Base-by-base conservation (phyloP, 2,888 invertebrate species). In the Perithous albicinctus region DNA sequence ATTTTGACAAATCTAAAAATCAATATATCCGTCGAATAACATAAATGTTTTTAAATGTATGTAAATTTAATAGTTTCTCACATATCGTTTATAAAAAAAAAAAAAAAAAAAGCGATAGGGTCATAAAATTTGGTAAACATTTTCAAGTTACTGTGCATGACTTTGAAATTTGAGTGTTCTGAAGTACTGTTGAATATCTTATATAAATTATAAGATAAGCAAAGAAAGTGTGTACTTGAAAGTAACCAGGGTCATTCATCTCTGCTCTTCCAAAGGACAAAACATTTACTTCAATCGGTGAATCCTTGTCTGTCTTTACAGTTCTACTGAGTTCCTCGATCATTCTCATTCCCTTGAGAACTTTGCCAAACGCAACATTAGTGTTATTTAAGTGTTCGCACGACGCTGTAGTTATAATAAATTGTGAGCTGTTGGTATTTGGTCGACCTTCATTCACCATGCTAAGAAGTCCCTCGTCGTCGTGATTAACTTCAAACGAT, bases 351-450 rank as follows among this genome's bases (percentile, higher is more conserved):
- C 98, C 98, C 85, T 96, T 96, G 15, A 95, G 87, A n/a, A 98
- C 96, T 84, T 94, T 94, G 0, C 98, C 98, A 89, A 97, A 97
- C 26, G 96, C 97, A 1, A 98, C 97, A 92, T 98, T 97, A 15
- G 94, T 95, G 4, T 95, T 96, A 91, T 98, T 96, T 59, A 98
- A 93, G 90, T 98, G 97, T 0, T 94, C 93, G 88, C 97, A 96
- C 1, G 95, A 94, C 0, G 95, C 95, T 0, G 96, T 95, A 0
- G 97, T 96, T 78, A 99, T 97, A 90, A 98, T 97, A 93, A 99
- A 99, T 93, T 99, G 99, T 0, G 99, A 99, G 85, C 97, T 97
- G 92, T 99, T 99, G 7, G 97, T 97, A 92, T 99, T 94, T 12
- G 95, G 95, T 86, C 92, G 91, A 69, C 96, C 98, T 91, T 94